Percentiles rank a stretch among this genome's conserved stretches.
Conservation (phyloP, 2,888 invertebrate species). For the Brachypterus glaber region DNA sequence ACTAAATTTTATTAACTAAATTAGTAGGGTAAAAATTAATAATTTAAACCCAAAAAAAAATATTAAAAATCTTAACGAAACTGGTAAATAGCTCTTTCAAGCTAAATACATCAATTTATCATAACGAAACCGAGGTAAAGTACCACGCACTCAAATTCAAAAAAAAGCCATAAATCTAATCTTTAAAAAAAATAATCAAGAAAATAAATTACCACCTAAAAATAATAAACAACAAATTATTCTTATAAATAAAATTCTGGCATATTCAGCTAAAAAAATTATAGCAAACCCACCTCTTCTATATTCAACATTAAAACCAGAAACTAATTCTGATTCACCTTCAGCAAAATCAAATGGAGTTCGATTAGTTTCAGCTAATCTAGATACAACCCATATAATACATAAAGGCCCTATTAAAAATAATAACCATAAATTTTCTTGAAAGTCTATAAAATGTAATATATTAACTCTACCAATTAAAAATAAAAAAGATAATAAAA, state of each 20-base stretch:
- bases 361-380: slow-evolving; percentile 62
- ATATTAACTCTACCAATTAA: slow-evolving; percentile 50
- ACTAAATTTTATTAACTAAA: too few species aligned
- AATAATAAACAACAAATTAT: slow-evolving; percentile 51
- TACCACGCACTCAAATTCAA: slow-evolving; percentile 58
- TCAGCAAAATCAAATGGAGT: slow-evolving; percentile 74
- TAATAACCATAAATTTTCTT: slow-evolving; percentile 46
- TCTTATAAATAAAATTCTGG: too few species aligned
- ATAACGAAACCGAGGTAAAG: slow-evolving; percentile 64
- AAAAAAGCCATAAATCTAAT: slow-evolving; percentile 47
- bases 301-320: slow-evolving; percentile 72
- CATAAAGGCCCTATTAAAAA: slow-evolving; percentile 47
- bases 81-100: slow-evolving; percentile 55
- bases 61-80: slow-evolving; percentile 53
- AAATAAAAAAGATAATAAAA: slow-evolving; percentile 52
- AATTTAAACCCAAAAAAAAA: slow-evolving; percentile 49
- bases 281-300: slow-evolving; percentile 60
- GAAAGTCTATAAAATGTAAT: slow-evolving; percentile 43
- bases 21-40: slow-evolving; percentile 34
- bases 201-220: slow-evolving; percentile 46
- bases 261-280: slow-evolving; percentile 64
- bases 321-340: slow-evolving; percentile 68
- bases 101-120: slow-evolving; percentile 63
- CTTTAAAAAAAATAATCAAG: slow-evolving; percentile 48
- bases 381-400: slow-evolving; percentile 50